phyloP scores from a whole-genome alignment of 2,888 invertebrate genomes.

The Himalopsyche anomala region DNA sequence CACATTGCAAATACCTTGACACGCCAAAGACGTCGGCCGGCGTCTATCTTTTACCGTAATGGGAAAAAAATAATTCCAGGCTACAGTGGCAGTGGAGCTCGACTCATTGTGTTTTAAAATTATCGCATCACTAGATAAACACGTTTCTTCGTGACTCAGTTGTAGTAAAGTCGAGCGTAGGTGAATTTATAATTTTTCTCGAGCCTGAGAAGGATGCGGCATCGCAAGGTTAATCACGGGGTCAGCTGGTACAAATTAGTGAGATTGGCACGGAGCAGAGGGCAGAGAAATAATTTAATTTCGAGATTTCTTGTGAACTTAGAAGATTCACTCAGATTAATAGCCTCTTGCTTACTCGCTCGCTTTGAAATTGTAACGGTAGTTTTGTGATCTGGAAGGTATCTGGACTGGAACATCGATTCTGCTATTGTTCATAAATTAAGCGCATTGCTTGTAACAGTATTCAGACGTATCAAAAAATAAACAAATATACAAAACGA shows the following conservation, averaged over 20 bases:
- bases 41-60: constrained; percentile 32
- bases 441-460: constrained; percentile 44
- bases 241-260: constrained; percentile 63
- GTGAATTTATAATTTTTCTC: constrained; percentile 59
- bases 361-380: constrained; percentile 52
- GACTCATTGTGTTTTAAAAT: constrained; percentile 39
- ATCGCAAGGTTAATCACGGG: constrained; percentile 64
- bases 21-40: constrained; percentile 1
- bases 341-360: constrained; percentile 27
- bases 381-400: constrained; percentile 55
- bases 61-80: constrained; percentile 58
- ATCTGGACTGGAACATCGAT: constrained; percentile 61
- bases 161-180: constrained; percentile 58
- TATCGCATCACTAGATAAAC: constrained; percentile 34
- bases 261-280: constrained; percentile 58
- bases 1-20: constrained; percentile 42
- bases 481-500: background rate
- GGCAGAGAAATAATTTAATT: constrained; percentile 52
- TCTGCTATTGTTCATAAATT: constrained; percentile 58
- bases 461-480: background rate
- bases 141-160: constrained; percentile 27
- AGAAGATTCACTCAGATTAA: constrained; percentile 42
- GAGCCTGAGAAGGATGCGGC: constrained; percentile 44
- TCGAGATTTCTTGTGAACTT: constrained; percentile 58
- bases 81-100: constrained; percentile 58